phyloP scores from a whole-genome alignment of 1,140 invertebrate species.

The Mya arenaria region DNA sequence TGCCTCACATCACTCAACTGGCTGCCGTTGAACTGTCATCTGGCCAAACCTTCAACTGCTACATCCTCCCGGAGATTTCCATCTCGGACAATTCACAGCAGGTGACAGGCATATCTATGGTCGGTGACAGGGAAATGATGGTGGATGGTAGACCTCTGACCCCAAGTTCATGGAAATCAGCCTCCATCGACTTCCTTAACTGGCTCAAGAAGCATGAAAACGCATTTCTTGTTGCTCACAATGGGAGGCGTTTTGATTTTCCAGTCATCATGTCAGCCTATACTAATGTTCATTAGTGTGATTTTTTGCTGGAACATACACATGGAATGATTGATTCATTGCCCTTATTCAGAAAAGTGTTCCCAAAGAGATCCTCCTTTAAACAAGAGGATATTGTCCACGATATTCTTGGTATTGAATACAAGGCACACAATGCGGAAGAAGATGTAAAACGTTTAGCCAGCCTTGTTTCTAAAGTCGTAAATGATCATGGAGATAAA shows the following conservation, averaged over 20 bases:
- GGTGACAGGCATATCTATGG: too few species aligned
- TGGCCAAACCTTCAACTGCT: too few species aligned
- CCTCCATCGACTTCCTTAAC: conserved; percentile 6
- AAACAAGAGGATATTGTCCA: conserved; percentile 26
- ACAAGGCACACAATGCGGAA: conserved; percentile 35
- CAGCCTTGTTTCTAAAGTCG: background rate
- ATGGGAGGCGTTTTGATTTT: conserved; percentile 55
- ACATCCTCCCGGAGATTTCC: too few species aligned
- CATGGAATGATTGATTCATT: conserved; percentile 23
- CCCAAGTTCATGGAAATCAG: background rate
- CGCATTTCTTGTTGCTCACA: conserved; percentile 47
- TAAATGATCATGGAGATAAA: too few species aligned
- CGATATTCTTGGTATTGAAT: background rate
- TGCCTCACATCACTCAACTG: too few species aligned
- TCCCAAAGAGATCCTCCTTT: background rate
- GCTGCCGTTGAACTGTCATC: too few species aligned
- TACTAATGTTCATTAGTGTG: background rate
- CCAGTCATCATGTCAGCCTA: background rate
- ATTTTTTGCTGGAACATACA: background rate
- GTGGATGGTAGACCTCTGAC: conserved; percentile 11
- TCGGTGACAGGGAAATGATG: too few species aligned
- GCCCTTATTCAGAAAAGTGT: conserved; percentile 12
- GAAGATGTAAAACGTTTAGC: conserved; percentile 20
- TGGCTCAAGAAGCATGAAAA: conserved; percentile 38
- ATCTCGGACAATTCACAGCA: too few species aligned